These are phyloP conservation scores for Bruchidius siliquastri DNA, from an alignment of 2,888 invertebrate genomes.

Conservation along the genomic window DNA sequence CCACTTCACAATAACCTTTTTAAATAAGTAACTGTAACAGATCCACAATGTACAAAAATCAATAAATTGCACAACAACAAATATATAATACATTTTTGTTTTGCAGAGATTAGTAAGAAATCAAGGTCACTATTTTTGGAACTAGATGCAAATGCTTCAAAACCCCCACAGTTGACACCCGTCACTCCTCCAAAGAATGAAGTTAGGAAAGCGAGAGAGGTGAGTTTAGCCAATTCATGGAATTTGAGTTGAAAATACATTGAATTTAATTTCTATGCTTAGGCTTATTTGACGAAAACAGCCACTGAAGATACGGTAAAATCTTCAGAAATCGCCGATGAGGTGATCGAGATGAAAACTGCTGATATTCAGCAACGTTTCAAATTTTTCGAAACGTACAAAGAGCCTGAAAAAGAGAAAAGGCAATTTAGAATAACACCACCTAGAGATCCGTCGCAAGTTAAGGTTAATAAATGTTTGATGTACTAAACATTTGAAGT, in stretches of 20 bases:
- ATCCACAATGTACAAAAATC: too few species aligned
- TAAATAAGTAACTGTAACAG: too few species aligned
- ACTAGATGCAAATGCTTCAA: constrained; percentile 71
- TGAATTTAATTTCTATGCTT: background rate
- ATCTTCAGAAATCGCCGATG: constrained; percentile 61
- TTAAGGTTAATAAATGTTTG: constrained; percentile 50
- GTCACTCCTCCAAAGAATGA: constrained; percentile 55
- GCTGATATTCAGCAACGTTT: constrained; percentile 81
- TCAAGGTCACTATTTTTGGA: constrained; percentile 83
- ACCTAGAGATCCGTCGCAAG: constrained; percentile 69
- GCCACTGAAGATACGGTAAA: constrained; percentile 67
- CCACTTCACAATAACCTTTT: too few species aligned
- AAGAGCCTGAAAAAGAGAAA: constrained; percentile 62
- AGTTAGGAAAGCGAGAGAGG: constrained; percentile 55
- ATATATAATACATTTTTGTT: constrained; percentile 5
- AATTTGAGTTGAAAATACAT: background rate
- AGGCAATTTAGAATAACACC: constrained; percentile 85
- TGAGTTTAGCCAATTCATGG: constrained; percentile 33
- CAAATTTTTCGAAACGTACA: constrained; percentile 87
- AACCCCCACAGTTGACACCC: constrained; percentile 58
- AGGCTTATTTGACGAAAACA: constrained; percentile 53
- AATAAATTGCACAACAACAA: too few species aligned
- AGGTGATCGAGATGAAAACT: constrained; percentile 75
- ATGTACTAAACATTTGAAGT: background rate
- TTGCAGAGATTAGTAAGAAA: constrained; percentile 75